Evolutionary conservation across 2,113 vertebrate species (phyloP).

Genomic region (Arenaria interpres): DNA sequence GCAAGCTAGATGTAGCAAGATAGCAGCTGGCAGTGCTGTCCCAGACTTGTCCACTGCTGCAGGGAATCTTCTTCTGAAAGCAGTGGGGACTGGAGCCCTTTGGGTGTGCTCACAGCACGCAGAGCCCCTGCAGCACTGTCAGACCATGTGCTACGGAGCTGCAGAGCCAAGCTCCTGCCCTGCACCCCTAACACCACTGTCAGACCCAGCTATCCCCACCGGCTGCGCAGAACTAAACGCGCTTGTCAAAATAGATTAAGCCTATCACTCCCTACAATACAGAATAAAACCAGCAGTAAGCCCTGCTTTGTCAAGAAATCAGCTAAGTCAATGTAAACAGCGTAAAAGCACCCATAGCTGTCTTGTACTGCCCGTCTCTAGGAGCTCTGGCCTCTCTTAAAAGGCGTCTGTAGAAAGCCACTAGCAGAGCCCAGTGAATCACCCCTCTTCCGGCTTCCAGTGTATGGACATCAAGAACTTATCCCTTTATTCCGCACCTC

Average conservation of each 20-base stretch:
- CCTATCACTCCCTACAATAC: not conserved
- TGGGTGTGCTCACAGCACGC: not conserved
- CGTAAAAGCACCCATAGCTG: not conserved
- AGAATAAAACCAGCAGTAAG: not conserved
- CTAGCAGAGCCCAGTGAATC: not conserved
- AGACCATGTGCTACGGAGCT: not conserved
- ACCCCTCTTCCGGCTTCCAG: not conserved
- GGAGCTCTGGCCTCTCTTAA: not conserved
- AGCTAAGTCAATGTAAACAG: not conserved
- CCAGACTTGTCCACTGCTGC: not conserved
- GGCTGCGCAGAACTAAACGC: not conserved
- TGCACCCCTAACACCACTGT: not conserved
- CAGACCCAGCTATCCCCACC: not conserved
- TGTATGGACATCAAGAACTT: not conserved
- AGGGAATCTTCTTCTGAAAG: not conserved
- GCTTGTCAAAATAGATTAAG: not conserved
- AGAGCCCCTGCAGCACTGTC: not conserved
- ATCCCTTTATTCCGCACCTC: not conserved
- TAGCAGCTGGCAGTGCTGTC: not conserved
- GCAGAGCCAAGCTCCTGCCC: not conserved
- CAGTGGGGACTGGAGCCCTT: not conserved
- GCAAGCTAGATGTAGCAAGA: not conserved
- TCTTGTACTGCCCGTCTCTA: not conserved
- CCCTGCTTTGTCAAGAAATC: not conserved
- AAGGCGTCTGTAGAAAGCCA: not conserved